These are phyloP conservation scores for Drosophila sordidula DNA, from an alignment of 2,888 invertebrate species.

Conservation along the genomic window DNA sequence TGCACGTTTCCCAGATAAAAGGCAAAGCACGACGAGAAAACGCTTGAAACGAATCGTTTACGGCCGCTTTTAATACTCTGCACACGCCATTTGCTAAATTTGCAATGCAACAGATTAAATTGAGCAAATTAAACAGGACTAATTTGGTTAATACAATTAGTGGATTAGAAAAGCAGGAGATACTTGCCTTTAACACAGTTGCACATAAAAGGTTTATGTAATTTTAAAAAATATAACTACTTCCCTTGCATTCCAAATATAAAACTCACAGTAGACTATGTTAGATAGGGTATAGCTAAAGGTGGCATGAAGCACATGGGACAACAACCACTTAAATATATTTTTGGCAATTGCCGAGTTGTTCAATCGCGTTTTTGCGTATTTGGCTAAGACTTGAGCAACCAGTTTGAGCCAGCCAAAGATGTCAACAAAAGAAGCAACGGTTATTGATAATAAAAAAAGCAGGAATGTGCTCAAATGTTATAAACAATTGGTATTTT, in stretches of 20 bases:
- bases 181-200: no score
- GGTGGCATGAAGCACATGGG: conserved; percentile 16
- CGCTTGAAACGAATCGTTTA: background rate
- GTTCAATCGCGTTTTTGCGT: conserved; percentile 37
- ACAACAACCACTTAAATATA: conserved; percentile 40
- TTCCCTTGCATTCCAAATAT: no score
- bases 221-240: no score
- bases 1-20: conserved; percentile 49
- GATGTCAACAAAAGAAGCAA: conserved; percentile 61
- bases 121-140: background rate
- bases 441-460: background rate
- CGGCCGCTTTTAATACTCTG: conserved; percentile 25
- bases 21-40: conserved; percentile 11
- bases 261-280: background rate
- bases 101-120: background rate
- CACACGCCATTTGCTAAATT: background rate
- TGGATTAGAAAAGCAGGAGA: no score
- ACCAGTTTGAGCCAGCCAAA: conserved; percentile 64
- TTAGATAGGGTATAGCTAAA: conserved; percentile 12
- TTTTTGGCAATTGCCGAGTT: conserved; percentile 26
- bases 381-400: conserved; percentile 46
- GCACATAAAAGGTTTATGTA: no score
- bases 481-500: no score
- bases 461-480: no score
- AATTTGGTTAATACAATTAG: no score